A percentile compares a stretch with the other conserved stretches of the same genome.
phyloP scores from a whole-genome alignment of 2,797 vertebrate genomes.

The Crocidura indochinensis region DNA sequence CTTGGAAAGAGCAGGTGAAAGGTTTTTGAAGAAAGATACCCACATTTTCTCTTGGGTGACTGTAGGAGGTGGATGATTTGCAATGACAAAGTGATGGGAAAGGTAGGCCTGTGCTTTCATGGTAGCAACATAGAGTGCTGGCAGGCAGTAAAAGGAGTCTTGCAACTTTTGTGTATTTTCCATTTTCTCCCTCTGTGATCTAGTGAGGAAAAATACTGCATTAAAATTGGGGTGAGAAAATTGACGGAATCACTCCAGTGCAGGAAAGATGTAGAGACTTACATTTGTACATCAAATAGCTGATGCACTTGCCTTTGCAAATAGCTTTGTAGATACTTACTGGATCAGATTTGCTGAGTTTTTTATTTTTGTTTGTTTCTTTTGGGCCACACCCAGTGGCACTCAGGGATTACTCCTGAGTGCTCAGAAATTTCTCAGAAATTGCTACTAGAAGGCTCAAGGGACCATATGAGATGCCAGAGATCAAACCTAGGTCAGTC shows the following conservation, averaged over 20 bases:
- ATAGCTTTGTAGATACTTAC: neutral
- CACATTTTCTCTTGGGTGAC: neutral
- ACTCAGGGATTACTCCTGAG: no score
- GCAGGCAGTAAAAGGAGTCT: neutral
- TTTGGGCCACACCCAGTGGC: no score
- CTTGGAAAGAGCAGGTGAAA: constrained; percentile 41
- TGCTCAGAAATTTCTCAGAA: no score
- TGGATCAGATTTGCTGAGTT: neutral
- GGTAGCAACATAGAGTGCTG: neutral
- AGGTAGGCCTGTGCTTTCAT: neutral
- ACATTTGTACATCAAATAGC: neutral
- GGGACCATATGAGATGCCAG: no score
- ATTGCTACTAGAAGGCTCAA: no score
- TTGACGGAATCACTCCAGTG: neutral
- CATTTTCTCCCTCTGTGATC: neutral
- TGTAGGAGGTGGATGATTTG: neutral
- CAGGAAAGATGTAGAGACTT: neutral
- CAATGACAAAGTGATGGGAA: neutral
- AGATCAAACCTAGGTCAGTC: no score
- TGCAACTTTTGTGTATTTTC: neutral
- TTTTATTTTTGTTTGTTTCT: no score
- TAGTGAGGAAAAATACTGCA: constrained; percentile 11
- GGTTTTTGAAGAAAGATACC: neutral
- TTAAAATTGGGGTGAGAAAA: neutral
- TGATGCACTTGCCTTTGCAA: constrained; percentile 42